phyloP scores from a whole-genome alignment of 2,797 vertebrate genomes.

The Apogon talboti region DNA sequence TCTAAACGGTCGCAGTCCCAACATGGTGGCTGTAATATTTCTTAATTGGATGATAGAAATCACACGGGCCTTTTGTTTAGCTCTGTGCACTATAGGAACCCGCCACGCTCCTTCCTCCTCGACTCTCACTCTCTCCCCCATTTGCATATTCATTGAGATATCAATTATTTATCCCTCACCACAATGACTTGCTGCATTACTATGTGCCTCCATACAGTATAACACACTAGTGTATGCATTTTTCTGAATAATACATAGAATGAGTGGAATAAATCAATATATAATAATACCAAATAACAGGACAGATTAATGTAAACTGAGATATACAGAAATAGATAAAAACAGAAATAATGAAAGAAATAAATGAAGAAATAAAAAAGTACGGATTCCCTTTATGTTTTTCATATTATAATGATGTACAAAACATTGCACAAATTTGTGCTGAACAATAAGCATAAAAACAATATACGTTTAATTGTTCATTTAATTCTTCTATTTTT shows the following conservation, averaged over 20 bases:
- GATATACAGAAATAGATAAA: conserved; percentile 18
- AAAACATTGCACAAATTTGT: too few species aligned
- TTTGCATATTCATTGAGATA: conserved; percentile 88
- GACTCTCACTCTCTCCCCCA: conserved; percentile 54
- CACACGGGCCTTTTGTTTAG: conserved; percentile 80
- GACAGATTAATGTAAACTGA: conserved; percentile 20
- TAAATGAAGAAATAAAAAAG: conserved; percentile 2
- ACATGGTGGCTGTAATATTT: conserved; percentile 78
- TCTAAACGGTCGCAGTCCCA: conserved; percentile 72
- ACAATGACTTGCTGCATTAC: conserved; percentile 79
- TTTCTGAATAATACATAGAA: conserved; percentile 73
- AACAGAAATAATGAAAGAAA: not conserved
- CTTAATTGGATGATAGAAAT: conserved; percentile 80
- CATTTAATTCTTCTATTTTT: too few species aligned
- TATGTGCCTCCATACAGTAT: conserved; percentile 67
- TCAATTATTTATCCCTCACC: conserved; percentile 86
- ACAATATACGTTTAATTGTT: too few species aligned
- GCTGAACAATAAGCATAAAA: too few species aligned
- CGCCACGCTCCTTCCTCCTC: conserved; percentile 35
- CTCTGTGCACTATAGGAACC: conserved; percentile 47
- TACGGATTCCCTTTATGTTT: conserved; percentile 25
- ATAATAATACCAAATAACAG: conserved; percentile 52
- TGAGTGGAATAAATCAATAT: conserved; percentile 65
- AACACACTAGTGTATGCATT: conserved; percentile 64
- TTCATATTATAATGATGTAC: not conserved